Percentiles rank a stretch among this genome's conserved stretches.
Conservation (phyloP, 2,888 invertebrate genomes). For the Notodonta ziczac region DNA sequence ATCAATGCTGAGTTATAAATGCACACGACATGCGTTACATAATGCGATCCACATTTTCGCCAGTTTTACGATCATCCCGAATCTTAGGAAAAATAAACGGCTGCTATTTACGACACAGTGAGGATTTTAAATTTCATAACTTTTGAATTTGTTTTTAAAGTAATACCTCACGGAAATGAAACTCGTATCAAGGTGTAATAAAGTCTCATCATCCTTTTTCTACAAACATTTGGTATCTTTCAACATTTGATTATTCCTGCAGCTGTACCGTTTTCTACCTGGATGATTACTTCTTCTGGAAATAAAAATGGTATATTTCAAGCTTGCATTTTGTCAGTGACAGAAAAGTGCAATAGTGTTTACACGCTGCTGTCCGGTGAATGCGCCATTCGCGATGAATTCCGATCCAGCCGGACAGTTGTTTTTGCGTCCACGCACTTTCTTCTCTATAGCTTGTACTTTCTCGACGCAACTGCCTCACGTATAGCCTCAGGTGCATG, state of each 20-base stretch:
- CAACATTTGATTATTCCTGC: not conserved
- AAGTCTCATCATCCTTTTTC: too few species aligned
- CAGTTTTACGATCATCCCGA: slow-evolving; percentile 10
- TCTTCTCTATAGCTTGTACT: slow-evolving; percentile 72
- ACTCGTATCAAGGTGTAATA: too few species aligned
- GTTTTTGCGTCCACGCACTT: slow-evolving; percentile 76
- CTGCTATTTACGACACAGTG: slow-evolving; percentile 17
- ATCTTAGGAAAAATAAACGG: slow-evolving; percentile 18
- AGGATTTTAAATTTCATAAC: slow-evolving; percentile 4
- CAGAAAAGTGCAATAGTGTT: slow-evolving; percentile 25
- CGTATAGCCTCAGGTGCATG: slow-evolving; percentile 44
- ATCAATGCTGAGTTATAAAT: not conserved
- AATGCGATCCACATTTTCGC: slow-evolving; percentile 11
- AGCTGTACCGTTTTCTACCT: not conserved
- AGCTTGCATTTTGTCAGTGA: slow-evolving; percentile 2
- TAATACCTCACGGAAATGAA: not conserved
- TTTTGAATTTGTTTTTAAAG: not conserved
- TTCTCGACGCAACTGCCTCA: slow-evolving; percentile 61
- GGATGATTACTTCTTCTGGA: not conserved
- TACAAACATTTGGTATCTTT: not conserved
- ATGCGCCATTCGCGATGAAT: slow-evolving; percentile 49
- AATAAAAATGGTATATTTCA: not conserved
- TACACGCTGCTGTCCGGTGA: slow-evolving; percentile 36
- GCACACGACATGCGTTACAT: slow-evolving; percentile 10
- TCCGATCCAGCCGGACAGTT: slow-evolving; percentile 58